A percentile compares a stretch with the other conserved stretches of the same genome.
Evolutionary conservation across 2,888 invertebrate genomes (phyloP).

Genomic region (Spicauda simplicius): DNA sequence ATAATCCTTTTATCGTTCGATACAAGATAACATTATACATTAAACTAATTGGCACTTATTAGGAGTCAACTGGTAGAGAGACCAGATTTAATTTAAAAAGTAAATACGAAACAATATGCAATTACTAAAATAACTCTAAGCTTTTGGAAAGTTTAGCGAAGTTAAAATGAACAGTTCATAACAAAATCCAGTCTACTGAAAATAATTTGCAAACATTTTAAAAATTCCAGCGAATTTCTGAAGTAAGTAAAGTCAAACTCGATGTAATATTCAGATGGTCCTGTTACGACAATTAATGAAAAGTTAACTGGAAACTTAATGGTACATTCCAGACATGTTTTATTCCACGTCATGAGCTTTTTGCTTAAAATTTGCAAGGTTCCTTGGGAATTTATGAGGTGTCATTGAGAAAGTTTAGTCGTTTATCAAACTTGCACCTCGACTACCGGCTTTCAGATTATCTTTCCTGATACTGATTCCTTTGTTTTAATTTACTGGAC

Average conservation of each 20-base stretch:
- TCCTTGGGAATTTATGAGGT: conserved; percentile 65
- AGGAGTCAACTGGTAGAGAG: no score
- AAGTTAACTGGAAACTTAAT: conserved; percentile 64
- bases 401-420: conserved; percentile 65
- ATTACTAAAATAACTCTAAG: not conserved
- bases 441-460: conserved; percentile 54
- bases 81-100: no score
- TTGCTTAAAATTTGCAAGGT: conserved; percentile 62
- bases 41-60: no score
- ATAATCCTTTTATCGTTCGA: not conserved
- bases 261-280: conserved; percentile 42
- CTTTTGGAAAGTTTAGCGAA: conserved; percentile 8
- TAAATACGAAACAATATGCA: not conserved
- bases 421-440: conserved; percentile 63
- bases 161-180: conserved; percentile 13
- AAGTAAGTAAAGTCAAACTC: conserved; percentile 27
- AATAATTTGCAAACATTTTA: conserved; percentile 30
- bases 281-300: conserved; percentile 56
- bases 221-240: conserved; percentile 29
- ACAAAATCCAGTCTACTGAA: conserved; percentile 19
- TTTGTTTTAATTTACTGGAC: conserved; percentile 46
- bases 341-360: conserved; percentile 63
- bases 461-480: conserved; percentile 56
- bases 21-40: not conserved
- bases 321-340: conserved; percentile 63